Evolutionary conservation across 2,888 invertebrate species (phyloP).

Genomic region (Saturnia pavonia): DNA sequence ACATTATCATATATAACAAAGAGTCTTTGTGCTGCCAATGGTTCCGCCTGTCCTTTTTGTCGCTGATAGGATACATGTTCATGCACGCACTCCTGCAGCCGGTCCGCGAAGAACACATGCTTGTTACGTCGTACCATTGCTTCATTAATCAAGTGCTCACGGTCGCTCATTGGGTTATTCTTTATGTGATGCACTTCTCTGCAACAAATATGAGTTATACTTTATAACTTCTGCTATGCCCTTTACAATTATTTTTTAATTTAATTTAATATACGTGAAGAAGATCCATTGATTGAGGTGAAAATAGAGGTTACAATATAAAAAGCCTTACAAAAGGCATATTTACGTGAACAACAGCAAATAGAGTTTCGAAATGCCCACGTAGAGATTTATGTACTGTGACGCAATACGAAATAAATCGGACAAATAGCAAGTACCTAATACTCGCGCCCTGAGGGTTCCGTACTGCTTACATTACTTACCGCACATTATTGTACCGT

Average conservation of each 20-base stretch:
- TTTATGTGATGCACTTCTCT: conserved; percentile 81
- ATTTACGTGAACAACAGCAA: not conserved
- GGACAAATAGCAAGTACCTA: no score
- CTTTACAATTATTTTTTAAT: not conserved
- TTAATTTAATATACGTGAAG: not conserved
- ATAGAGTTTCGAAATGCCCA: not conserved
- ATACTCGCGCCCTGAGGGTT: no score
- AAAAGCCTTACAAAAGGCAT: not conserved
- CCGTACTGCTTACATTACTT: no score
- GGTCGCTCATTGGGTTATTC: conserved; percentile 70
- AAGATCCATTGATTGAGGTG: not conserved
- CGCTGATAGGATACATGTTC: conserved; percentile 81
- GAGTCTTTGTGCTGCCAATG: conserved; percentile 83
- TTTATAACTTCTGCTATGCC: not conserved
- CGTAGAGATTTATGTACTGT: not conserved
- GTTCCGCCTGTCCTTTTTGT: conserved; percentile 64
- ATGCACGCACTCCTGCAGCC: conserved; percentile 85
- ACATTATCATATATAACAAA: conserved; percentile 88
- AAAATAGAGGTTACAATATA: not conserved
- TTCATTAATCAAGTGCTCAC: conserved; percentile 76
- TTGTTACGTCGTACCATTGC: conserved; percentile 82
- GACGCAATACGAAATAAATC: conserved; percentile 4
- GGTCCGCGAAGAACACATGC: conserved; percentile 85
- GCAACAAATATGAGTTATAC: conserved; percentile 39
- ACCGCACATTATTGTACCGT: no score